These are phyloP conservation scores for Branchellion lobata DNA, from an alignment of 2,888 invertebrate species.

Conservation along the genomic window DNA sequence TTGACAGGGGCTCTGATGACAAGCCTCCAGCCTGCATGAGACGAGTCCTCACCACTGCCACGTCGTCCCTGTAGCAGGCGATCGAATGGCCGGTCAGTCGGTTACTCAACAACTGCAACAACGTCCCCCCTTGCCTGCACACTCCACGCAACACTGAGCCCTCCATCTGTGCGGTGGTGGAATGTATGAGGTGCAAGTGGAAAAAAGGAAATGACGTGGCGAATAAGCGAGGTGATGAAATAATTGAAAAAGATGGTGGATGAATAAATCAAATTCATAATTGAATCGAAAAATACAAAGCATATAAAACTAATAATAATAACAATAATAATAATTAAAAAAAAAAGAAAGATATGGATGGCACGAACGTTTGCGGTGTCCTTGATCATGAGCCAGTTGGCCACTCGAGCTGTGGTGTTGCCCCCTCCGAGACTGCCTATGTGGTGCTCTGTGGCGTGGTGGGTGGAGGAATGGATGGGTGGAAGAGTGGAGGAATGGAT, in stretches of 20 bases:
- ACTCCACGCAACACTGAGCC: constrained; percentile 10
- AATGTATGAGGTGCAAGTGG: neutral
- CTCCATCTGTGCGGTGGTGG: constrained; percentile 25
- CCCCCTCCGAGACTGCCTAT: neutral
- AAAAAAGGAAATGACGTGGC: neutral
- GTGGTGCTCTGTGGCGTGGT: neutral
- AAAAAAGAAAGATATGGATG: neutral
- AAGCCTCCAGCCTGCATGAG: constrained; percentile 30
- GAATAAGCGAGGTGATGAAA: neutral
- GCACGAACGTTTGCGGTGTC: constrained; percentile 32
- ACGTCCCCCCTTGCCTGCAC: constrained; percentile 27
- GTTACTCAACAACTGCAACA: constrained; percentile 41
- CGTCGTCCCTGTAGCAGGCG: constrained; percentile 41
- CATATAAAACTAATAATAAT: too few species aligned
- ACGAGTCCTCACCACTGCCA: constrained; percentile 17
- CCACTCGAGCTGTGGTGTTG: neutral
- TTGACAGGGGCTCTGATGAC: constrained; percentile 8
- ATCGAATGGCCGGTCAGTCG: constrained; percentile 40
- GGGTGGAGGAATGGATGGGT: neutral
- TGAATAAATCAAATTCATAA: neutral
- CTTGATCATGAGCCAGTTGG: constrained; percentile 43
- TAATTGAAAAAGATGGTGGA: neutral
- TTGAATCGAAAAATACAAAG: too few species aligned
- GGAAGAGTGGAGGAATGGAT: neutral
- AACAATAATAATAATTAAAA: neutral